Evolutionary conservation across 2,113 vertebrate species (phyloP), one percentile per base, ranked within the genome.

Genomic region (Chionodraco myersi): DNA sequence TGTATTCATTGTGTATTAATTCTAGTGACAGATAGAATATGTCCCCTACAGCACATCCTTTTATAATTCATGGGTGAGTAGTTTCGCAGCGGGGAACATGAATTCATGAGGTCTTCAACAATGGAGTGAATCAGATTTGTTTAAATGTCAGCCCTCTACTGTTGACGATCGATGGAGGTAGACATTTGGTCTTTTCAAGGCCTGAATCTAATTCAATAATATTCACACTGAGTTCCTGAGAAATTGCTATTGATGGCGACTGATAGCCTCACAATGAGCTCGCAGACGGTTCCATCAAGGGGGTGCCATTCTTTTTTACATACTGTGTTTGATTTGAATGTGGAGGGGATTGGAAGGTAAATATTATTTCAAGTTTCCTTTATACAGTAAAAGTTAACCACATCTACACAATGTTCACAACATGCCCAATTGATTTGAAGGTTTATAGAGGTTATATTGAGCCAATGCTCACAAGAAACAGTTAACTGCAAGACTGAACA

Each of bases 141-240:
- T 77, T 77, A 91, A 93, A 91, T 91, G 88, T 86, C 90, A 90
- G 56, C 66, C 65, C 65, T 77, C 58, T 41, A 58, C 65, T 89
- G 80, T 72, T 69, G 80, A 86, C 74, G 64, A 85, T 89, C 88
- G 26, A 83, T 90, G 49, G 34, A 70, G 0, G 26, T 77, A 83
- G 83, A 83, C 80, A 51, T 86, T 75, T 75, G 73, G 72, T 79
- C 78, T 85, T 87, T 87, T 78, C 76, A 77, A 53, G 49, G 59
- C 64, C 45, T 14, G 16, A 65, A 58, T 90, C 78, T 67, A 76
- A 71, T 79, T 85, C 81, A 82, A 72, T 84, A 88, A 80, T 66
- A 62, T 88, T 82, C 77, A 80, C 80, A 77, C 47, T 36, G 72
- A 77, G 65, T 73, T 85, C 45, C 63, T 62, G 36, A 72, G 67